Percentiles rank a stretch among this genome's conserved stretches.
phyloP scores from a whole-genome alignment of 2,888 invertebrate genomes.

The Drosophila tanythrix region DNA sequence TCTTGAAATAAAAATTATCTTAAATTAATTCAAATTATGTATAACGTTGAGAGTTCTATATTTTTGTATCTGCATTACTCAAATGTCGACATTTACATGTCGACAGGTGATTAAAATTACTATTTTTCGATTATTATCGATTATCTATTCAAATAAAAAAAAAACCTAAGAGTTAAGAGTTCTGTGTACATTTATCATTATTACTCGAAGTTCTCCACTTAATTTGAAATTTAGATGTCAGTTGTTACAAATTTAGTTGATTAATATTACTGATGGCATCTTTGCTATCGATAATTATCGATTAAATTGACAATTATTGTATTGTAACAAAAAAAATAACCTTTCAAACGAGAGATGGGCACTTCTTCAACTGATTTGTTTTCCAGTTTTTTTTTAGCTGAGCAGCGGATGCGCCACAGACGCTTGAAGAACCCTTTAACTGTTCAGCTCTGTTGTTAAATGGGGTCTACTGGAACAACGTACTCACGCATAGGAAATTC shows the following conservation, averaged over 20 bases:
- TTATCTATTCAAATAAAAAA: neutral
- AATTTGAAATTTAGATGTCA: neutral
- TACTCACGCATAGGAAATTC: conserved; percentile 55
- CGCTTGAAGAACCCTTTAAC: conserved; percentile 44
- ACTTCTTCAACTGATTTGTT: neutral
- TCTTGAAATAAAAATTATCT: neutral
- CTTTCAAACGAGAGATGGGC: neutral
- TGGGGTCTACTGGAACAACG: conserved; percentile 27
- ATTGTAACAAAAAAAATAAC: neutral
- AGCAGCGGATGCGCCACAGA: conserved; percentile 54
- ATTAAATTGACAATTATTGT: neutral
- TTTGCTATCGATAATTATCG: neutral
- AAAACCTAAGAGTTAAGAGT: neutral
- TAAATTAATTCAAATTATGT: neutral
- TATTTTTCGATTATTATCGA: neutral
- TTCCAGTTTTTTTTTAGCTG: conserved; percentile 2
- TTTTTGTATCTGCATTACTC: neutral
- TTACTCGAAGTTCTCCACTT: neutral
- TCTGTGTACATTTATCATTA: neutral
- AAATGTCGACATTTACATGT: too few relatives aligned
- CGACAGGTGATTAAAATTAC: neutral
- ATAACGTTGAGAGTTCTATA: too few relatives aligned
- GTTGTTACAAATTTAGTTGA: neutral
- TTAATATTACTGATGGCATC: neutral
- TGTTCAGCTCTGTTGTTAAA: conserved; percentile 7